These are phyloP conservation scores for Misgurnus mizolepis DNA, from an alignment of 2,113 vertebrate genomes.

Conservation along the genomic window DNA sequence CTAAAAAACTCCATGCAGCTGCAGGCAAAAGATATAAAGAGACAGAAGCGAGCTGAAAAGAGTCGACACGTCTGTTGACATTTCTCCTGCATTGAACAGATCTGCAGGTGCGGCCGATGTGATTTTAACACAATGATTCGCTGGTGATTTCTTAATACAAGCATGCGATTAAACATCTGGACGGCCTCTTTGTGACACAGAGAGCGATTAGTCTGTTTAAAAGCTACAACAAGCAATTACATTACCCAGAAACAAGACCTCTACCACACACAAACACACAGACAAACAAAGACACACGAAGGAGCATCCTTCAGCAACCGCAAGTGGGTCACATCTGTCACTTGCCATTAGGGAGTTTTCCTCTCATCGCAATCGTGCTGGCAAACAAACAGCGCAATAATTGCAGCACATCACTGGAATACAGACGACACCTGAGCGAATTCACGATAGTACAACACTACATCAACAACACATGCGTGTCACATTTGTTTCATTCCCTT, in stretches of 20 bases:
- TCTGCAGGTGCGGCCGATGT: constrained; percentile 17
- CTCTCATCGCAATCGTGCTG: constrained; percentile 41
- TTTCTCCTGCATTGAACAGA: not conserved
- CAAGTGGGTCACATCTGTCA: constrained; percentile 65
- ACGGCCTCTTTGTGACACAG: not conserved
- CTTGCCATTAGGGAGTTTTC: constrained; percentile 58
- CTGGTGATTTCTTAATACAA: not conserved
- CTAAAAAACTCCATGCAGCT: constrained; percentile 22
- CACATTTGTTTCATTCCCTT: constrained; percentile 4
- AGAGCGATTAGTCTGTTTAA: not conserved
- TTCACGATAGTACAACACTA: constrained; percentile 18
- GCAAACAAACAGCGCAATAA: constrained; percentile 45
- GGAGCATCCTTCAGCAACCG: constrained; percentile 36
- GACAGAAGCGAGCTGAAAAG: not conserved
- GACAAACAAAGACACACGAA: constrained; percentile 20
- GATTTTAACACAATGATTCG: not conserved
- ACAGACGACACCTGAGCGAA: constrained; percentile 30
- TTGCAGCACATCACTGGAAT: constrained; percentile 42
- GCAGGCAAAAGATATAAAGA: constrained; percentile 2
- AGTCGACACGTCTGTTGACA: not conserved
- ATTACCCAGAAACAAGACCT: not conserved
- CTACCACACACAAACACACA: constrained; percentile 11
- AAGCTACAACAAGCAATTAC: not conserved
- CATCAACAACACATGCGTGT: constrained; percentile 13
- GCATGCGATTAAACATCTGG: not conserved